Conservation (phyloP, 2,113 vertebrate genomes). For the Tachysurus vachellii region DNA sequence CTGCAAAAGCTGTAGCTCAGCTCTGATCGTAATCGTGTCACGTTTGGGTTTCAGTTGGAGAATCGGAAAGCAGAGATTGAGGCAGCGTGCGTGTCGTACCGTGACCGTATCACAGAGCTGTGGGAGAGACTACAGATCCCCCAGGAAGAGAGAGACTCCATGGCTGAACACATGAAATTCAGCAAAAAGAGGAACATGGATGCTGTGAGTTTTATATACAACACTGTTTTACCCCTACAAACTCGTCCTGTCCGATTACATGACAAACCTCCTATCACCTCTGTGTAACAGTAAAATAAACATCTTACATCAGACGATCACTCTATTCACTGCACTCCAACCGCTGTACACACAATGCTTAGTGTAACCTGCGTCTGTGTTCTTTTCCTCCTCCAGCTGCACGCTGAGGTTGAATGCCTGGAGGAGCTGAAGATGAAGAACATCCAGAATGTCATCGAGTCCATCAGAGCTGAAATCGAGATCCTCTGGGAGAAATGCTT, state of each 20-base stretch:
- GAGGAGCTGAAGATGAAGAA: constrained; percentile 86
- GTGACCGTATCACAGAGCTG: constrained; percentile 75
- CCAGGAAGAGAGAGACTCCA: constrained; percentile 73
- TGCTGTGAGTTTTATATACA: constrained; percentile 75
- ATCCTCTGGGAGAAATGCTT: constrained; percentile 87
- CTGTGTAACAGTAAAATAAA: not conserved
- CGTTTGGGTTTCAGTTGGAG: constrained; percentile 74
- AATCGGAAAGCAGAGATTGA: constrained; percentile 76
- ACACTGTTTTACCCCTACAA: not conserved
- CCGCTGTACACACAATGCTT: not conserved
- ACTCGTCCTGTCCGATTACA: not conserved
- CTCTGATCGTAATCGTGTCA: not conserved
- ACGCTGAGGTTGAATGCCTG: constrained; percentile 77
- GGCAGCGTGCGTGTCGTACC: constrained; percentile 70
- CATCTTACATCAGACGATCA: not conserved
- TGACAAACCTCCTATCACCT: not conserved
- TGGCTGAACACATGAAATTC: constrained; percentile 69
- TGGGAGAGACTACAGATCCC: constrained; percentile 86
- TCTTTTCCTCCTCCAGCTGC: constrained; percentile 71
- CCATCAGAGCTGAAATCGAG: constrained; percentile 77
- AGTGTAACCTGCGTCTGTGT: not conserved
- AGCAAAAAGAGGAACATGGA: constrained; percentile 75
- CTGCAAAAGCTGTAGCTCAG: not conserved
- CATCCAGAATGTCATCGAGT: constrained; percentile 76
- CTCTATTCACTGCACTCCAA: not conserved